These are phyloP conservation scores for Rhimphoctona megacephalus DNA, from an alignment of 2,888 invertebrate species.

Conservation along the genomic window DNA sequence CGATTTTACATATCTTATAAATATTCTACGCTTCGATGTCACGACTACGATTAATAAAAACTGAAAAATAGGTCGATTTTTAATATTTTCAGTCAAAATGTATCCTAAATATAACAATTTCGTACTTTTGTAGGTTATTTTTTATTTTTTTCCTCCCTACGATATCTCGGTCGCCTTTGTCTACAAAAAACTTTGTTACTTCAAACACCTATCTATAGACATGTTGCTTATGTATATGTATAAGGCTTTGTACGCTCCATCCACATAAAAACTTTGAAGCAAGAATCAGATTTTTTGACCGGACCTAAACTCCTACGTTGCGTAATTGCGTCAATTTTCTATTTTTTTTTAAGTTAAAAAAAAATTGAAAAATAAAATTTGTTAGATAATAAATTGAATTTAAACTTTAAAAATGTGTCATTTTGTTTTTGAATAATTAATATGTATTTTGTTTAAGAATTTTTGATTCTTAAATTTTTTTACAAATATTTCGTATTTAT, in stretches of 20 bases:
- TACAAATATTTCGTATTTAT: background rate
- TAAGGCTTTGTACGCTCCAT: background rate
- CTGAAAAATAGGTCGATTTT: background rate
- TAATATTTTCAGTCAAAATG: background rate
- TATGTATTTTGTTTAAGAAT: background rate
- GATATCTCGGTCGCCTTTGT: constrained; percentile 11
- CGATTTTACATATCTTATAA: background rate
- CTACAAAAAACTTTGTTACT: background rate
- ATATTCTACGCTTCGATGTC: background rate
- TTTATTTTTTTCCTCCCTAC: background rate
- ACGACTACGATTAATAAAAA: background rate
- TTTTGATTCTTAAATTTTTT: background rate
- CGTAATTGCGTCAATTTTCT: background rate
- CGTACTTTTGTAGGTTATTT: background rate
- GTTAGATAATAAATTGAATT: background rate
- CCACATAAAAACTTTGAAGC: background rate
- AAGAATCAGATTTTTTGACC: background rate
- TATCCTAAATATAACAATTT: background rate
- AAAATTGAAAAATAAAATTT: background rate
- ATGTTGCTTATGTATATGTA: background rate
- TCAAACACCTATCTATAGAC: background rate
- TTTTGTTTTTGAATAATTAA: background rate
- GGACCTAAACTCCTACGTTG: background rate
- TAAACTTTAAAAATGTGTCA: background rate
- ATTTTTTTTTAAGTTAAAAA: background rate